Conservation (phyloP, 2,797 vertebrate genomes). For the Enteromius trimaculatus region DNA sequence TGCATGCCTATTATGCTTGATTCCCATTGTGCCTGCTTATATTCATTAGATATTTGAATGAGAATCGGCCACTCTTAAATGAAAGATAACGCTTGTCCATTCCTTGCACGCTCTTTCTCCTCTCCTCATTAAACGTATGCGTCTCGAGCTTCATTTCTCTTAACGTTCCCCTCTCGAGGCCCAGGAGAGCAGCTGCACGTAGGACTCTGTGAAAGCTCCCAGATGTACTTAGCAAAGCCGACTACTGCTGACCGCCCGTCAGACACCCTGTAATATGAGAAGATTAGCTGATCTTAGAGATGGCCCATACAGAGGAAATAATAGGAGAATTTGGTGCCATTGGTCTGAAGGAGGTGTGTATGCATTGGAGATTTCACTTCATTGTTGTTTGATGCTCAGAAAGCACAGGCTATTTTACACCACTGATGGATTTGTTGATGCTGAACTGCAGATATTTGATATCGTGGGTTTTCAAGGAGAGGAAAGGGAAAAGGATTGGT, state of each 20-base stretch:
- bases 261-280: constrained; percentile 57
- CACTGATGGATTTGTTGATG: constrained; percentile 54
- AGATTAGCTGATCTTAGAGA: constrained; percentile 60
- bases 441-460: constrained; percentile 57
- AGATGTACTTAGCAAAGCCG: constrained; percentile 64
- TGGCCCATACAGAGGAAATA: constrained; percentile 40
- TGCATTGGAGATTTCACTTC: constrained; percentile 41
- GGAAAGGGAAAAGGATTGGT: constrained; percentile 14
- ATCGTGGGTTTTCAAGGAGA: constrained; percentile 4
- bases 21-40: background rate
- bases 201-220: constrained; percentile 66
- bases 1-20: constrained; percentile 37
- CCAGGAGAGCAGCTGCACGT: constrained; percentile 70
- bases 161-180: constrained; percentile 33
- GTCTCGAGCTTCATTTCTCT: constrained; percentile 24
- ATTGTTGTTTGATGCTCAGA: constrained; percentile 26
- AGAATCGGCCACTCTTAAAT: constrained; percentile 53
- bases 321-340: constrained; percentile 27
- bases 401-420: constrained; percentile 57
- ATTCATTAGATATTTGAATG: constrained; percentile 5
- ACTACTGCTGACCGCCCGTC: constrained; percentile 44
- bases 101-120: constrained; percentile 66
- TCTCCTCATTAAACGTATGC: constrained; percentile 73
- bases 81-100: constrained; percentile 68
- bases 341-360: background rate